phyloP scores from a whole-genome alignment of 2,888 invertebrate genomes.

The Ceriagrion tenellum region DNA sequence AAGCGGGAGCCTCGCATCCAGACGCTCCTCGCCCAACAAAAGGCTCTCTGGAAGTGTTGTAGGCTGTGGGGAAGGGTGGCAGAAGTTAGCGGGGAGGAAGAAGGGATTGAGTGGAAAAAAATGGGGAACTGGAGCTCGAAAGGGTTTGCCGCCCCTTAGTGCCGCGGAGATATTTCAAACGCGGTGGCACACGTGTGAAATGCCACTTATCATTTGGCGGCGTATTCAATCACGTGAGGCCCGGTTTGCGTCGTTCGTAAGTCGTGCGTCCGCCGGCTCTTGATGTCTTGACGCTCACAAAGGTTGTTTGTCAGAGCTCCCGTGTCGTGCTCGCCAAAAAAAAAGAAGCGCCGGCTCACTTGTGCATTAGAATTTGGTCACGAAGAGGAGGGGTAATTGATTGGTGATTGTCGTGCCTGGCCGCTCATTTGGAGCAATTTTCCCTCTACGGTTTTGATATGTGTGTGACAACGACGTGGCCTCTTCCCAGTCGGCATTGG shows the following conservation, averaged over 20 bases:
- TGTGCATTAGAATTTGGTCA: constrained; percentile 43
- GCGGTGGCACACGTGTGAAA: constrained; percentile 20
- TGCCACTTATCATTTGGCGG: constrained; percentile 40
- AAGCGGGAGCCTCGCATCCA: neutral
- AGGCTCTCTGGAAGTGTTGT: no score
- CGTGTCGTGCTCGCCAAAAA: neutral
- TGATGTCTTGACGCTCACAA: neutral
- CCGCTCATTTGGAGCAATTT: constrained; percentile 56
- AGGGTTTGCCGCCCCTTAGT: neutral
- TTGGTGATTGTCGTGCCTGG: constrained; percentile 39
- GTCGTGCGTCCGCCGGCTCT: neutral
- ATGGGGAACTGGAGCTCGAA: neutral
- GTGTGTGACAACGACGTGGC: neutral
- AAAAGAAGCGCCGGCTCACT: neutral
- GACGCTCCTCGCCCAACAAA: no score
- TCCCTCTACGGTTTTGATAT: neutral
- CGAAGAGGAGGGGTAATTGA: constrained; percentile 51
- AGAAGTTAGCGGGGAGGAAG: neutral
- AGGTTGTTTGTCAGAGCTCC: neutral
- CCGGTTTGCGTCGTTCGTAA: constrained; percentile 15
- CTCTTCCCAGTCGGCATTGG: neutral
- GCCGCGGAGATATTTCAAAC: constrained; percentile 5
- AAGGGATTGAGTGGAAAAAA: neutral
- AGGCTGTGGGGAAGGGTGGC: neutral
- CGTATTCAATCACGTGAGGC: constrained; percentile 14